These are phyloP conservation scores for Paracyprichromis sp. DNA, from an alignment of 2,113 vertebrate species.

Conservation along the genomic window DNA sequence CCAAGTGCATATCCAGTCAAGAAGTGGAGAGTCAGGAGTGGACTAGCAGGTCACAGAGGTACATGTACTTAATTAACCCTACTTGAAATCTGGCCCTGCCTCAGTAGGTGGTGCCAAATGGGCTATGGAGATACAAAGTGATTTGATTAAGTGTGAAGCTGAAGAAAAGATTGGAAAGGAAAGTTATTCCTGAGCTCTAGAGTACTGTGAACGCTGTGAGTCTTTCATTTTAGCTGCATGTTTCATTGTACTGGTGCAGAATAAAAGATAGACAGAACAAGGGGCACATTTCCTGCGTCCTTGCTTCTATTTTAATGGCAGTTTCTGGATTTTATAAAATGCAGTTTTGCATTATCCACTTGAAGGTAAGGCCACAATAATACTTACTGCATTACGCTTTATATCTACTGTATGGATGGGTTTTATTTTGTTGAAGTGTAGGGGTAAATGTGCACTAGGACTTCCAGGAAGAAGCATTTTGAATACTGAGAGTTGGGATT, in stretches of 20 bases:
- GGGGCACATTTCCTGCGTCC: neutral
- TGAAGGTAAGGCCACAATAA: neutral
- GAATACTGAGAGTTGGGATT: neutral
- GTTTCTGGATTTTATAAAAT: neutral
- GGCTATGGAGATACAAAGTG: conserved; percentile 16
- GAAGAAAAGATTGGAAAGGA: neutral
- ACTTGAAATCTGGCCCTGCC: neutral
- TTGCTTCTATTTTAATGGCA: neutral
- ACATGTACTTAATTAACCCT: conserved; percentile 46
- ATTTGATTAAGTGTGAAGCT: conserved; percentile 25
- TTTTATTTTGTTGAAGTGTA: neutral
- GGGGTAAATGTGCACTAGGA: neutral
- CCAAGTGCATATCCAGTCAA: neutral
- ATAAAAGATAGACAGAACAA: neutral
- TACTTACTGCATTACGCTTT: neutral
- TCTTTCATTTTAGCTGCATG: neutral
- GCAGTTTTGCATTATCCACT: neutral
- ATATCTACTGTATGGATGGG: neutral
- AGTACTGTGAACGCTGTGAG: neutral
- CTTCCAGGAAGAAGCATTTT: neutral
- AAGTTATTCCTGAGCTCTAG: neutral
- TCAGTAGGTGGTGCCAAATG: conserved; percentile 15
- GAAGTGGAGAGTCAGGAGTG: neutral
- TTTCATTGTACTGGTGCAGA: neutral
- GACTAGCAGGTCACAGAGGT: neutral